Evolutionary conservation across 1,140 invertebrate genomes (phyloP), one percentile per base, ranked within the genome.

Genomic region (Drosophila baimaii): DNA sequence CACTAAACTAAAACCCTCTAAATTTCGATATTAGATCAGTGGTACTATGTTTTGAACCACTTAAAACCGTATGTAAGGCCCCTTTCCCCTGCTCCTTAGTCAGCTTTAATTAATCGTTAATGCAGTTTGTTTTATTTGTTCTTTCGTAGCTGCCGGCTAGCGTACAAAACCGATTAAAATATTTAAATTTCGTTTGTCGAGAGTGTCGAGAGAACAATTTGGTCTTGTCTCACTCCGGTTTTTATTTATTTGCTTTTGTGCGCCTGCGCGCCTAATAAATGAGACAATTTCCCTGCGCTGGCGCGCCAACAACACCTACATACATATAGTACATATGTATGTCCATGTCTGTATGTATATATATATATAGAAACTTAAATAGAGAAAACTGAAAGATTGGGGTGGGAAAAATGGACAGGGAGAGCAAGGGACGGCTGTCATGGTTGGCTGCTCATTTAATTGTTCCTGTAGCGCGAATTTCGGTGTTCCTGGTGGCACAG

Each of bases 401-500:
- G 57, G 17, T 46, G 21, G 39, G 35, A 52, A 31, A 27, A 41
- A 15, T 4, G 9, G 13, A n/a, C n/a, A n/a, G 17, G 25, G 23
- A 12, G 17, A 6, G 33, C n/a, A 15, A 15, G 5, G 31, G 15
- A 39, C n/a, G 31, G 47, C 29, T 55, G 83, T 84, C 81, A 88
- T 76, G 84, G 63, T 75, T 84, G 72, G 77, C 52, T 79, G 80
- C 77, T 71, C 81, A 66, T 89, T 88, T 84, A 88, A 88, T 88
- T 88, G 84, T 88, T 88, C 80, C 84, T 81, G 84, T 83, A 85
- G 80, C 84, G 84, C 80, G 65, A 88, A 88, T 77, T 86, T 77
- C 51, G 61, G 79, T 23, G 51, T 88, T 83, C 56, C 82, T 88
- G 74, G 37, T 17, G 49, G 35, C 57, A 43, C 29, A 55, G 27